These are phyloP conservation scores for Cremastinae sp. DNA, from an alignment of 2,888 invertebrate genomes.

Conservation along the genomic window DNA sequence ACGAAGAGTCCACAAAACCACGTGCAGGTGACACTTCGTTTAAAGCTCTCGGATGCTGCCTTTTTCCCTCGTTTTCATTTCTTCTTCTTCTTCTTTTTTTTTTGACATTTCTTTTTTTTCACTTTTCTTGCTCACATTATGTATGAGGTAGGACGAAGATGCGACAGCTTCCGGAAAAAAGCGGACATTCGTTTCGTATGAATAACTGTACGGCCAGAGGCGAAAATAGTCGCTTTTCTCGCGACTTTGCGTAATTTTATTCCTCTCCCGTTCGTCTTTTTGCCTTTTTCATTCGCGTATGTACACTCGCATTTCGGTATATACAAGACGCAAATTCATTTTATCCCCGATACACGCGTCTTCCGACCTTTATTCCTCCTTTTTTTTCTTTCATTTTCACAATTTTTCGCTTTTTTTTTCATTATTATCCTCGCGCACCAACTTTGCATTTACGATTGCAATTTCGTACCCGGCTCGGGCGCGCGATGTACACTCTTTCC, in stretches of 20 bases:
- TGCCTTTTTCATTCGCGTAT: not conserved
- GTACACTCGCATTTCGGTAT: not conserved
- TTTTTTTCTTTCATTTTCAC: slow-evolving; percentile 4
- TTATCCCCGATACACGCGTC: not conserved
- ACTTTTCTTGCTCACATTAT: slow-evolving; percentile 17
- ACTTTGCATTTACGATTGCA: slow-evolving; percentile 25
- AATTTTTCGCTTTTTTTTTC: not conserved
- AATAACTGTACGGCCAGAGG: slow-evolving; percentile 31
- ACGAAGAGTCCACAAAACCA: slow-evolving; percentile 63
- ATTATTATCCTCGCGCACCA: not conserved
- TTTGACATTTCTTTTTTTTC: slow-evolving; percentile 24
- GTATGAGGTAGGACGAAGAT: slow-evolving; percentile 15
- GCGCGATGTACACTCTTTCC: not conserved
- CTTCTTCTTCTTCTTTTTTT: slow-evolving; percentile 8
- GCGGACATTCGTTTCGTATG: slow-evolving; percentile 59
- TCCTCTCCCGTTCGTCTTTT: not conserved
- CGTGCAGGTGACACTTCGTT: slow-evolving; percentile 65
- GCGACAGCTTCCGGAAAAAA: slow-evolving; percentile 61
- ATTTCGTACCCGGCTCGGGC: slow-evolving; percentile 6
- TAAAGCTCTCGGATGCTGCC: slow-evolving; percentile 49
- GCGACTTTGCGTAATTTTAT: no score
- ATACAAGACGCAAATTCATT: slow-evolving; percentile 22
- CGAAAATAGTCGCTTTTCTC: slow-evolving; percentile 8
- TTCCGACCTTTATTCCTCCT: not conserved
- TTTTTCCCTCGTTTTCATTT: slow-evolving; percentile 43